phyloP scores from a whole-genome alignment of 2,888 invertebrate genomes.

The Subacronicta megacephala region DNA sequence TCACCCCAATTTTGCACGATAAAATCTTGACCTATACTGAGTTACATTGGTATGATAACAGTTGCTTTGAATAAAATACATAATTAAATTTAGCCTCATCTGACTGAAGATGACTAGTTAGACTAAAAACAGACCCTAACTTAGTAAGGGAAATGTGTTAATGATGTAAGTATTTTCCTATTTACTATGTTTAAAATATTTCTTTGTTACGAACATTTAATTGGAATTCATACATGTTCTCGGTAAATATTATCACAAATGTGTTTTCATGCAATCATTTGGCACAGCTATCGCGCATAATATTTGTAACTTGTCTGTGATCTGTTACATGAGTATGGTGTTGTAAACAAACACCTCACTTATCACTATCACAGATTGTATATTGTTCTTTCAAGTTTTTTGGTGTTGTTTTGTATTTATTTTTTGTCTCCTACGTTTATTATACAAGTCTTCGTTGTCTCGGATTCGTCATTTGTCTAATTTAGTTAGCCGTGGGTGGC shows the following conservation, averaged over 20 bases:
- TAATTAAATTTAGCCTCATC: too few species aligned
- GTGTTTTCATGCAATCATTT: conserved; percentile 14
- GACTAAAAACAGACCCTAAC: too few species aligned
- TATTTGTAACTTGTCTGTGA: conserved; percentile 12
- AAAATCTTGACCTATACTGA: too few species aligned
- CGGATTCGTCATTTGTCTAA: conserved; percentile 73
- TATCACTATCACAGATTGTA: conserved; percentile 4
- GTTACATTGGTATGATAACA: too few species aligned
- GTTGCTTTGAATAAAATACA: too few species aligned
- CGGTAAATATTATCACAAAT: conserved; percentile 7
- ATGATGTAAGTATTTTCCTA: too few species aligned
- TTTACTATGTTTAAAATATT: too few species aligned
- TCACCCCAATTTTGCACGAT: too few species aligned
- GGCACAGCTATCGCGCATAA: conserved; percentile 9
- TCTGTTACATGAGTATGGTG: conserved; percentile 14
- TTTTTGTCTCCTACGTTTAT: conserved; percentile 28
- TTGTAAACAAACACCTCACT: conserved; percentile 19
- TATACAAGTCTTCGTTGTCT: conserved; percentile 17
- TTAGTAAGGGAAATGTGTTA: too few species aligned
- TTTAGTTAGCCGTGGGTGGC: conserved; percentile 76
- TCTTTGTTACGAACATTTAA: conserved; percentile 11
- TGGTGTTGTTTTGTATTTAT: conserved; percentile 10
- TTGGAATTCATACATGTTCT: conserved; percentile 9
- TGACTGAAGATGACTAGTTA: too few species aligned
- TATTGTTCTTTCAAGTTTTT: conserved; percentile 4